Evolutionary conservation across 2,113 vertebrate species (phyloP).

Genomic region (Ameiurus melas): DNA sequence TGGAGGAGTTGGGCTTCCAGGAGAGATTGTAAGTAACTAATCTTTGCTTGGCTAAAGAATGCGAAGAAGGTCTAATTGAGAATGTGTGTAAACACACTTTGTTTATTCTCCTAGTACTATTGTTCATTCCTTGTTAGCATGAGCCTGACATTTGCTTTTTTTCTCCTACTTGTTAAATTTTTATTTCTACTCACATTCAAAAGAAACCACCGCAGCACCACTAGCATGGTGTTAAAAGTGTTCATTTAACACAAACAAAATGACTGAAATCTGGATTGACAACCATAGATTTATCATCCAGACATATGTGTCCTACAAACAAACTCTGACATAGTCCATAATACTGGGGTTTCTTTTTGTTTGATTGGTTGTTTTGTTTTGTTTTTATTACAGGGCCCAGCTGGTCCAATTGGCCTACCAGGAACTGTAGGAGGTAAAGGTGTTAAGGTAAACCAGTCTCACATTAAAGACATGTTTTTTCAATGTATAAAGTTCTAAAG

Average conservation of each 20-base stretch:
- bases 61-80: background rate
- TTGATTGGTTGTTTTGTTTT: too few relatives aligned
- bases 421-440: constrained; percentile 65
- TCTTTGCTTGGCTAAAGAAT: background rate
- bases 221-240: background rate
- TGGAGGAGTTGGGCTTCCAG: constrained; percentile 65
- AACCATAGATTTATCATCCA: background rate
- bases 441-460: constrained; percentile 62
- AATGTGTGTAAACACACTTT: background rate
- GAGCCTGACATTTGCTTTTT: background rate
- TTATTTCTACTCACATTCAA: background rate
- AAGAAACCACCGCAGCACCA: background rate
- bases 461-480: background rate
- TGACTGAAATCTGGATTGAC: background rate
- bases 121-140: background rate
- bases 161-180: background rate
- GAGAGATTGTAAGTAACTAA: constrained; percentile 64
- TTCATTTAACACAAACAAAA: background rate
- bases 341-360: too few relatives aligned
- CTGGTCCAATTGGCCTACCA: constrained; percentile 56
- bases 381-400: constrained; percentile 62
- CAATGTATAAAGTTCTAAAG: background rate
- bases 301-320: background rate
- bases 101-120: background rate
- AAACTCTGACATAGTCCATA: background rate